Evolutionary conservation across 2,113 vertebrate genomes (phyloP).

Genomic region (Piprites chloris): DNA sequence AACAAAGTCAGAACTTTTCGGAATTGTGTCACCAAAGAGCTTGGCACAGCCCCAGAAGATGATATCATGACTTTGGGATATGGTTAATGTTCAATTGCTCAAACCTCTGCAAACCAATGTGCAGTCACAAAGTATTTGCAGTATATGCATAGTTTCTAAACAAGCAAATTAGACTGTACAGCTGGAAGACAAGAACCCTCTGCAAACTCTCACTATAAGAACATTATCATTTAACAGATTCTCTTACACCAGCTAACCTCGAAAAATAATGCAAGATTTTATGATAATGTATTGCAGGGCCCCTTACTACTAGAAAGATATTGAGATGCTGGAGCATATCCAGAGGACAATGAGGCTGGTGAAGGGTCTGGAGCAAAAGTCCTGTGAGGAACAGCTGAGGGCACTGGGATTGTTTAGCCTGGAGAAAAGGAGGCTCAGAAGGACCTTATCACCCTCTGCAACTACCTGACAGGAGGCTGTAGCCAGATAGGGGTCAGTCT

Average conservation of each 20-base stretch:
- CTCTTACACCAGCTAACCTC: neutral
- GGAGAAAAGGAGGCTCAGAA: neutral
- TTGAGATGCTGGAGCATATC: rapidly evolving
- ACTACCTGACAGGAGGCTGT: neutral
- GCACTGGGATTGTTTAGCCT: neutral
- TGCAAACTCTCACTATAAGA: neutral
- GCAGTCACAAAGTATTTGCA: neutral
- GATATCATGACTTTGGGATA: neutral
- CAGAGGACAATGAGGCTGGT: neutral
- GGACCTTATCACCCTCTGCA: neutral
- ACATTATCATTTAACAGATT: neutral
- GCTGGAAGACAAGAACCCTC: neutral
- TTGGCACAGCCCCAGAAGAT: neutral
- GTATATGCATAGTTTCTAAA: neutral
- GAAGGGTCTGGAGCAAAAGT: neutral
- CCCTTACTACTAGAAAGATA: neutral
- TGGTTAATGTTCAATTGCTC: neutral
- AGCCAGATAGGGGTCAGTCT: neutral
- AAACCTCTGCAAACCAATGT: neutral
- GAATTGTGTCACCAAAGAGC: neutral
- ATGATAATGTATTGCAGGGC: neutral
- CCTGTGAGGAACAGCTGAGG: neutral
- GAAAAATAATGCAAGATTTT: neutral
- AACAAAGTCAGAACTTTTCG: neutral
- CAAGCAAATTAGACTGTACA: neutral